Base-by-base conservation (phyloP, 1,140 invertebrate species). In the Phymastichus coffea region DNA sequence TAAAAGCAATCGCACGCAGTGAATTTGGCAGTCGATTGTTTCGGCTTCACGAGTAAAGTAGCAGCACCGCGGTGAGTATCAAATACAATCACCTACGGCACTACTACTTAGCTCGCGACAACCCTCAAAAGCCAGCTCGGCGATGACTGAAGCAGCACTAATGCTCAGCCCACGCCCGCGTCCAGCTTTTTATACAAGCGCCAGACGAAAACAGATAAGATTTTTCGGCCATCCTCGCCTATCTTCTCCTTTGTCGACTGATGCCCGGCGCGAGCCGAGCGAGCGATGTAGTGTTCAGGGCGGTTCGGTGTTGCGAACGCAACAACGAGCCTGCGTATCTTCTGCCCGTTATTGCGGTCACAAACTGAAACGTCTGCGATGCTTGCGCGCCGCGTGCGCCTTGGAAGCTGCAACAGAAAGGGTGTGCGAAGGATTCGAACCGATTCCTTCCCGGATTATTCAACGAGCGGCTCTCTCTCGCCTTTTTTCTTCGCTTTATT, bases 281-380 rank as follows among this genome's bases (percentile, higher is more conserved):
- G 12, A 19, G 14, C 22, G 48, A 51, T 8, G 48, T 7, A 14
- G 48, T 26, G 37, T 54, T 56, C 53, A 65, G 69, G 66, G 69
- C 67, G 64, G 68, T 72, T 75, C 66, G 63, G 73, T 46, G 66
- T 68, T 71, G 76, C 56, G 72, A 78, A 70, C 71, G 63, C 69
- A 76, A 65, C 68, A 73, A 76, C 61, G 73, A 71, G 75, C 70
- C 68, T 54, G 48, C 53, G 43, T 55, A 35, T 41, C 30, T 52
- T 57, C 65, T 71, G 68, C 74, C 70, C 73, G 73, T 77, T 75
- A 68, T 76, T 79, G 73, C 73, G 73, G 77, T 79, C 77, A 79
- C 77, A 79, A 79, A 75, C 61, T 64, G 67, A 77, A 77, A 74
- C 69, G 67, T 41, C 69, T 69, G 65, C 64, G 12, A n/a, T n/a